A percentile compares a stretch with the other conserved stretches of the same genome.
These are phyloP conservation scores for Capricornis sumatraensis DNA, from an alignment of 2,113 vertebrate species.

Conservation along the genomic window DNA sequence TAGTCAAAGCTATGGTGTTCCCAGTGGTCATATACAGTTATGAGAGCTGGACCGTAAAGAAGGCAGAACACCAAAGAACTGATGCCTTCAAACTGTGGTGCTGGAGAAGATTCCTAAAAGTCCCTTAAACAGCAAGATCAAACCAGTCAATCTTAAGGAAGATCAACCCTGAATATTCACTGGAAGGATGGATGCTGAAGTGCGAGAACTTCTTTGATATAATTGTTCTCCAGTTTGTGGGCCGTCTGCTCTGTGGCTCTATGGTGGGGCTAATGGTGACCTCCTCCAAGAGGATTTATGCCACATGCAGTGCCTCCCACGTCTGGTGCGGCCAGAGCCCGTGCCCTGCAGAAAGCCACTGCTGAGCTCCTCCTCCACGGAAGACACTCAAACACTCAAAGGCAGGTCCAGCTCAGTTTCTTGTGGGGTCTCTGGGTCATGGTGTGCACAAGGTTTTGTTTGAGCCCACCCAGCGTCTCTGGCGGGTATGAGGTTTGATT, in stretches of 20 bases:
- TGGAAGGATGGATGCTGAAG: background rate
- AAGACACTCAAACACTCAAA: background rate
- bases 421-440: background rate
- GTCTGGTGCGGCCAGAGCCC: background rate
- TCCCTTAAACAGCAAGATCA: background rate
- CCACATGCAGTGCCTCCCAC: background rate
- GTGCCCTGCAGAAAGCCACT: background rate
- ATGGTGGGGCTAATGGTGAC: background rate
- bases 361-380: background rate
- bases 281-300: background rate
- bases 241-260: background rate
- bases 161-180: background rate
- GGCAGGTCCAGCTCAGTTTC: background rate
- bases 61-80: background rate
- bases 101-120: background rate
- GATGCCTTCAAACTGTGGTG: background rate
- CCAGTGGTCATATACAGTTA: background rate
- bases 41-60: background rate
- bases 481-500: background rate
- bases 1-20: background rate
- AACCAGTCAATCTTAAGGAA: background rate
- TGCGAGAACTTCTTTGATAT: background rate
- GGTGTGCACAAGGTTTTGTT: background rate
- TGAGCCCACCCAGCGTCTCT: background rate
- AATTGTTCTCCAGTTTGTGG: background rate